Conservation (phyloP, 2,797 vertebrate genomes). For the Coccyzus lansbergi region DNA sequence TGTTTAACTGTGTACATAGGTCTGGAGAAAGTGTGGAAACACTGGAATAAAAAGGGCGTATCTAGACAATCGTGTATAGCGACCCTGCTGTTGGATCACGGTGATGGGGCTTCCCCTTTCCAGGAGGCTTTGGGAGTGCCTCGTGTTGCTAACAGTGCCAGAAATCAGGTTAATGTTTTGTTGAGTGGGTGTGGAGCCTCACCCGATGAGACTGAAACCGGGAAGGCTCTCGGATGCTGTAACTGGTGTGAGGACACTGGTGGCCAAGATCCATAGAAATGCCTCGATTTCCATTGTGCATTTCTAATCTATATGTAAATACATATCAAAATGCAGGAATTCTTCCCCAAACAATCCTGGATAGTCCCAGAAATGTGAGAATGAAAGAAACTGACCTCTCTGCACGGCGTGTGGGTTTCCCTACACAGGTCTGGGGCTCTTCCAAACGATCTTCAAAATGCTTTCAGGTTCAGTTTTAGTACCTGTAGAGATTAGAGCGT, state of each 20-base stretch:
- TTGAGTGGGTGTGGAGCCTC: background rate
- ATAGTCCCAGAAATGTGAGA: background rate
- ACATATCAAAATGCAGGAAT: background rate
- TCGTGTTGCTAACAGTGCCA: rapidly evolving
- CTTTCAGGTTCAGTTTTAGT: background rate
- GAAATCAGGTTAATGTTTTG: background rate
- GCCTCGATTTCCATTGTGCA: background rate
- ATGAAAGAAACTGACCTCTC: background rate
- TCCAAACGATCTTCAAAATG: background rate
- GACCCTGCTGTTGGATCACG: background rate
- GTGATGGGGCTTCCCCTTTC: background rate
- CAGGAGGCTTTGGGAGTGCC: conserved; percentile 2
- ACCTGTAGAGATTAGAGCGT: background rate
- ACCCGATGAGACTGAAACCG: background rate
- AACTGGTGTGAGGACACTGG: background rate
- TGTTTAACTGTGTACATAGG: conserved; percentile 63
- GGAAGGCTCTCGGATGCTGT: rapidly evolving
- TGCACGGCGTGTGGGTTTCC: background rate
- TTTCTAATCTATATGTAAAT: background rate
- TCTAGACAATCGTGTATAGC: background rate
- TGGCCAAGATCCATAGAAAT: background rate
- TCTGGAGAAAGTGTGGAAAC: conserved; percentile 24
- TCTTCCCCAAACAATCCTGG: background rate
- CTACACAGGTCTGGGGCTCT: background rate
- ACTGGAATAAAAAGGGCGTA: conserved; percentile 58